Percentiles rank a stretch among this genome's conserved stretches.
Conservation (phyloP, 1,140 invertebrate genomes). For the Dreissena polymorpha region DNA sequence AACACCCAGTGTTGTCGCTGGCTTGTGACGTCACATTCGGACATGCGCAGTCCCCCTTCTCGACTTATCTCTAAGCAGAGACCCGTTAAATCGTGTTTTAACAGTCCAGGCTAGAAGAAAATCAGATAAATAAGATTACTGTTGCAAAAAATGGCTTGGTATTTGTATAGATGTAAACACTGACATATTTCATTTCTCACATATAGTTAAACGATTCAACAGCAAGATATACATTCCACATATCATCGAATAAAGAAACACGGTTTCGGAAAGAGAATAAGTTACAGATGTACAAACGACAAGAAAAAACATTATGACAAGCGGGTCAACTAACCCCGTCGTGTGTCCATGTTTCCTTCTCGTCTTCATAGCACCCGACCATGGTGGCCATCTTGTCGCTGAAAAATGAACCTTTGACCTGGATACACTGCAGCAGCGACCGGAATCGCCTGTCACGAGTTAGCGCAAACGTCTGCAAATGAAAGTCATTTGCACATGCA, state of each 20-base stretch:
- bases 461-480: slow-evolving; percentile 60
- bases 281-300: too few relatives aligned
- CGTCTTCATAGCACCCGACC: slow-evolving; percentile 58
- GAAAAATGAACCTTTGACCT: slow-evolving; percentile 44
- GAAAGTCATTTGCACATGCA: not conserved
- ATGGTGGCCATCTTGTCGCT: slow-evolving; percentile 39
- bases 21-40: not conserved
- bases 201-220: too few relatives aligned
- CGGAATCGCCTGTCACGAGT: slow-evolving; percentile 45
- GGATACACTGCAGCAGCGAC: slow-evolving; percentile 63
- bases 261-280: too few relatives aligned
- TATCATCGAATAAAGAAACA: too few relatives aligned
- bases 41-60: not conserved
- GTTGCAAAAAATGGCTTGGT: too few relatives aligned
- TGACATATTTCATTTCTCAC: too few relatives aligned
- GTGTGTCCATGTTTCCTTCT: slow-evolving; percentile 59
- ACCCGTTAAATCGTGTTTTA: not conserved
- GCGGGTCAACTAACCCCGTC: slow-evolving; percentile 38
- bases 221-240: too few relatives aligned
- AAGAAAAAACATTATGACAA: not conserved
- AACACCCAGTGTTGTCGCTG: slow-evolving; percentile 1
- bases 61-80: not conserved
- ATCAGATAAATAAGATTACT: not conserved
- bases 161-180: too few relatives aligned
- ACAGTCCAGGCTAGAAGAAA: not conserved